Percentiles rank a stretch among this genome's conserved stretches.
Conservation (phyloP, 2,888 invertebrate species). For the Synanthedon vespiformis region DNA sequence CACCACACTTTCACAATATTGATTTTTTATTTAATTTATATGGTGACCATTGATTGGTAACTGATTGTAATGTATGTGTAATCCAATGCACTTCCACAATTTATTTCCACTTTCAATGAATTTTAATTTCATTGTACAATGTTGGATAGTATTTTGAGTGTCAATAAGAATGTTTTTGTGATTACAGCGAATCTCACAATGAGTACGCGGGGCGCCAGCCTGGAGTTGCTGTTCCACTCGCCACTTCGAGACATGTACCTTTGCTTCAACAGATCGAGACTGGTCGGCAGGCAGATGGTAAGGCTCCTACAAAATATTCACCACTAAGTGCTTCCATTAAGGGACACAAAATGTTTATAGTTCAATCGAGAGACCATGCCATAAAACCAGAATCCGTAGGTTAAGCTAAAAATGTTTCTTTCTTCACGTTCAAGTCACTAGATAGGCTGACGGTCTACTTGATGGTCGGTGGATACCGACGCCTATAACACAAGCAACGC, state of each 20-base stretch:
- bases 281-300: constrained; percentile 77
- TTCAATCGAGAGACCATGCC: no score
- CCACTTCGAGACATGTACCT: constrained; percentile 80
- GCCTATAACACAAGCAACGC: no score
- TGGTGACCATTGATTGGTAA: constrained; percentile 28
- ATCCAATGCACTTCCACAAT: no score
- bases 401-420: no score
- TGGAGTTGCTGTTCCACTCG: constrained; percentile 75
- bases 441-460: no score
- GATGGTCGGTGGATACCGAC: no score
- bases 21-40: constrained; percentile 37
- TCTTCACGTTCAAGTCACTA: no score
- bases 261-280: constrained; percentile 81
- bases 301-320: constrained; percentile 16
- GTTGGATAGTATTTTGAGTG: not conserved
- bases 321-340: not conserved
- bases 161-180: constrained; percentile 13
- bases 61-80: constrained; percentile 23
- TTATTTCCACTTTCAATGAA: no score
- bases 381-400: no score
- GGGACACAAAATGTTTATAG: no score
- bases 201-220: constrained; percentile 70
- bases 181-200: constrained; percentile 78
- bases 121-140: no score
- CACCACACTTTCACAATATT: constrained; percentile 28